These are phyloP conservation scores for Anguilla obscura DNA, from an alignment of 2,797 vertebrate genomes.

Conservation along the genomic window DNA sequence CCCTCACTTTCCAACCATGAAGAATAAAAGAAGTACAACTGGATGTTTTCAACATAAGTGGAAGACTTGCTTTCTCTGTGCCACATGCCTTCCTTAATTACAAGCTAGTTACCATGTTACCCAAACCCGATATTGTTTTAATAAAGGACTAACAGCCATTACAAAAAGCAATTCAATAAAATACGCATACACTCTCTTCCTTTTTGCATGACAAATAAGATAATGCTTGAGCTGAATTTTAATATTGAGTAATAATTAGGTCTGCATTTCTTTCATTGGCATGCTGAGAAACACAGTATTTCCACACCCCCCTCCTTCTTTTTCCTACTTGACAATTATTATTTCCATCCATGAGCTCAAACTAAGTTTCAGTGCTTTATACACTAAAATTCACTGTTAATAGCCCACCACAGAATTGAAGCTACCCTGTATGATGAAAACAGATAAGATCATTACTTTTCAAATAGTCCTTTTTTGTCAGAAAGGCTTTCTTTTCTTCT, in stretches of 20 bases:
- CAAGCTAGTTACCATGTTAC: background rate
- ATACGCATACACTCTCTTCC: background rate
- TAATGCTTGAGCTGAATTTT: background rate
- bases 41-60: constrained; percentile 27
- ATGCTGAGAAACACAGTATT: constrained; percentile 23
- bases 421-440: constrained; percentile 75
- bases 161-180: background rate
- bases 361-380: constrained; percentile 87
- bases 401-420: constrained; percentile 87
- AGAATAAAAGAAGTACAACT: constrained; percentile 18
- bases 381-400: constrained; percentile 88
- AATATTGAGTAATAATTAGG: background rate
- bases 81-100: background rate
- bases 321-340: constrained; percentile 74
- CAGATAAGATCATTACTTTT: constrained; percentile 97
- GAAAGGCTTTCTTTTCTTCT: constrained; percentile 86
- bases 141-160: background rate
- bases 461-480: constrained; percentile 88
- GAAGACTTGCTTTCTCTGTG: background rate
- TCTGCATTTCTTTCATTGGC: background rate
- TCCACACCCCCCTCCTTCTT: constrained; percentile 65
- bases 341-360: constrained; percentile 86
- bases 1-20: constrained; percentile 12
- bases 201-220: background rate
- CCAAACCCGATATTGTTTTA: background rate